A percentile compares a stretch with the other conserved stretches of the same genome.
Evolutionary conservation across 37 sponge, comb jelly and placozoan species (phyloP).

Genomic region (Chondrosia reniformis): DNA sequence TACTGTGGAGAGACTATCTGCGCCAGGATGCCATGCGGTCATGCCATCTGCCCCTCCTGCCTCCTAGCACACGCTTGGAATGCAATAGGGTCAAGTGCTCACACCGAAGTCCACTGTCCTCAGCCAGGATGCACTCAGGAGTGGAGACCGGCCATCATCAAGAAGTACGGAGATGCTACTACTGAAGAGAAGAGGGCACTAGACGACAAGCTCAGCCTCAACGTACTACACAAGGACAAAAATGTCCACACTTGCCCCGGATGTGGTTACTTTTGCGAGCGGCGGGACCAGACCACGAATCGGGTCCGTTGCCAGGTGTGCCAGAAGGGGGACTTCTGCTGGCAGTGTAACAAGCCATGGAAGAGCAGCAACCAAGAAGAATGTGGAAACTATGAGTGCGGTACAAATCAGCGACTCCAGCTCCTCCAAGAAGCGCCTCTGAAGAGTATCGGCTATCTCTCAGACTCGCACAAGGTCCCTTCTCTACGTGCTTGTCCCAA

Average conservation of each 20-base stretch:
- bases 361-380: slow-evolving; percentile 14
- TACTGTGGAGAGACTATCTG: too few relatives aligned
- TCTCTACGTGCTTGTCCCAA: slow-evolving; percentile 40
- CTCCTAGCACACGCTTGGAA: too few relatives aligned
- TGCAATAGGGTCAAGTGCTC: too few relatives aligned
- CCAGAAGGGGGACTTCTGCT: slow-evolving; percentile 35
- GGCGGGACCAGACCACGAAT: slow-evolving; percentile 15
- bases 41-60: too few relatives aligned
- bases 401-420: neutral
- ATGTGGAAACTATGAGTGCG: slow-evolving; percentile 43
- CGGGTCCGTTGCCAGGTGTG: slow-evolving; percentile 37
- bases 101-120: too few relatives aligned
- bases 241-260: slow-evolving; percentile 60
- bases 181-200: too few relatives aligned
- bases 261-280: slow-evolving; percentile 26
- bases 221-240: too few relatives aligned
- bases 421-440: slow-evolving; percentile 25
- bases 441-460: slow-evolving; percentile 17
- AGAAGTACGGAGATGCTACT: too few relatives aligned
- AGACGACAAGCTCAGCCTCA: too few relatives aligned
- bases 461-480: slow-evolving; percentile 34
- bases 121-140: too few relatives aligned
- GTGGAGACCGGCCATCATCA: too few relatives aligned
- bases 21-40: too few relatives aligned
- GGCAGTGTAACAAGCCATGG: slow-evolving; percentile 40